Evolutionary conservation across 2,888 invertebrate genomes (phyloP).

Genomic region (Argynnis bischoffii): DNA sequence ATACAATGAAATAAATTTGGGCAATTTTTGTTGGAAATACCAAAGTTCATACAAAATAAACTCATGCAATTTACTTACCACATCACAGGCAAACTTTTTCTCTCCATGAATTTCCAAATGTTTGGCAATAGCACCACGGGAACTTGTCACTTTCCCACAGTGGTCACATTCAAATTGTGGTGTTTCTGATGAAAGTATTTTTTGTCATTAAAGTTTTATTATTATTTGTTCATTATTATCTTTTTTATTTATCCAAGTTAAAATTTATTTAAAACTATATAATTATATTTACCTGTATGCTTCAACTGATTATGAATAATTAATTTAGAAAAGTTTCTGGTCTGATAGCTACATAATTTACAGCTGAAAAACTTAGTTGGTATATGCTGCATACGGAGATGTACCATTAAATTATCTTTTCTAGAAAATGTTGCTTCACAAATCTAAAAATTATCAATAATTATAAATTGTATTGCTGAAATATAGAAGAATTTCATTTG

Average conservation of each 20-base stretch:
- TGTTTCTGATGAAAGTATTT: constrained; percentile 46
- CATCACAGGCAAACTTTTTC: constrained; percentile 85
- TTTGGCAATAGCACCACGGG: constrained; percentile 89
- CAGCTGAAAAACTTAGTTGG: constrained; percentile 52
- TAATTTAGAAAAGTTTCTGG: constrained; percentile 65
- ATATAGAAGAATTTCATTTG: neutral
- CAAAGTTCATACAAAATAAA: neutral
- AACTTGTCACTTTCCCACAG: constrained; percentile 88
- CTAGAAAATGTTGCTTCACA: constrained; percentile 85
- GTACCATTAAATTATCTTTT: constrained; percentile 89
- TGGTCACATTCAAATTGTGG: constrained; percentile 84
- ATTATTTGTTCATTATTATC: too few relatives aligned
- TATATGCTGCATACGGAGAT: constrained; percentile 84
- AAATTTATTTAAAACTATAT: neutral
- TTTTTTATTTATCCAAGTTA: too few relatives aligned
- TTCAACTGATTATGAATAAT: constrained; percentile 59
- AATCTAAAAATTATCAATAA: constrained; percentile 70
- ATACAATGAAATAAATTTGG: neutral
- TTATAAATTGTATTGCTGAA: neutral
- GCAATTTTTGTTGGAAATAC: too few relatives aligned
- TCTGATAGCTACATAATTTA: constrained; percentile 60
- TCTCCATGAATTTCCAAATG: constrained; percentile 86
- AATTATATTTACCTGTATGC: constrained; percentile 57
- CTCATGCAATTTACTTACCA: constrained; percentile 62
- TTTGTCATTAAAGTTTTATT: too few relatives aligned